Evolutionary conservation across 2,888 invertebrate species (phyloP).

Genomic region (Caenorhabditis sp.): DNA sequence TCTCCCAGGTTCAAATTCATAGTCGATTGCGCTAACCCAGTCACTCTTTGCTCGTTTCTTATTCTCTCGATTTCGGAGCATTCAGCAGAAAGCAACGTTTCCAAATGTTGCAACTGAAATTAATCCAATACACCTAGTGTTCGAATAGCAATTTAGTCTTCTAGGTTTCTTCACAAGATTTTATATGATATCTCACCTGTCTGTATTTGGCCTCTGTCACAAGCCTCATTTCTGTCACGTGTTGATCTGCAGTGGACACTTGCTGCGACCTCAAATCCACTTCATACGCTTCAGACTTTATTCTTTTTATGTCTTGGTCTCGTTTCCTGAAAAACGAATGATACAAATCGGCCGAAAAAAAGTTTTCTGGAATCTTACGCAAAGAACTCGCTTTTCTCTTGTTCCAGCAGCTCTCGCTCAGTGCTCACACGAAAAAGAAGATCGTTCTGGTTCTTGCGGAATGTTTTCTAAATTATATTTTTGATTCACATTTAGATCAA

Average conservation of each 20-base stretch:
- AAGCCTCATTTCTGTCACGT: slow-evolving; percentile 65
- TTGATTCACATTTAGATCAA: too few relatives aligned
- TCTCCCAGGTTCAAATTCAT: slow-evolving; percentile 15
- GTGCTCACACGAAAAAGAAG: slow-evolving; percentile 78
- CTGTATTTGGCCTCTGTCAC: slow-evolving; percentile 67
- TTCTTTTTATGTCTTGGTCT: slow-evolving; percentile 66
- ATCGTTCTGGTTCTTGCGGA: slow-evolving; percentile 79
- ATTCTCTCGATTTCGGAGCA: slow-evolving; percentile 72
- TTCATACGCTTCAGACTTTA: slow-evolving; percentile 77
- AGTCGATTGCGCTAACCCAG: neutral
- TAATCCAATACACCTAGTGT: too few relatives aligned
- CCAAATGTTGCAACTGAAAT: slow-evolving; percentile 71
- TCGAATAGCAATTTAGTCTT: too few relatives aligned
- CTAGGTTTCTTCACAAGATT: too few relatives aligned
- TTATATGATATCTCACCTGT: slow-evolving; percentile 58
- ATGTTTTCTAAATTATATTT: slow-evolving; percentile 67
- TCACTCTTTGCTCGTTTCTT: slow-evolving; percentile 51
- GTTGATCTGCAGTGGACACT: slow-evolving; percentile 70
- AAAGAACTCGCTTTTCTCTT: slow-evolving; percentile 68
- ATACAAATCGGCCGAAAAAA: neutral
- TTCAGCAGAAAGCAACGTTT: slow-evolving; percentile 71
- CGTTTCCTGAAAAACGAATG: slow-evolving; percentile 55
- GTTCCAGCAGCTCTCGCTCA: slow-evolving; percentile 75
- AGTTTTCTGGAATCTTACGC: slow-evolving; percentile 37
- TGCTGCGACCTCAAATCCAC: slow-evolving; percentile 75